Conservation (phyloP, 1,140 invertebrate species). For the Cydia pomonella region DNA sequence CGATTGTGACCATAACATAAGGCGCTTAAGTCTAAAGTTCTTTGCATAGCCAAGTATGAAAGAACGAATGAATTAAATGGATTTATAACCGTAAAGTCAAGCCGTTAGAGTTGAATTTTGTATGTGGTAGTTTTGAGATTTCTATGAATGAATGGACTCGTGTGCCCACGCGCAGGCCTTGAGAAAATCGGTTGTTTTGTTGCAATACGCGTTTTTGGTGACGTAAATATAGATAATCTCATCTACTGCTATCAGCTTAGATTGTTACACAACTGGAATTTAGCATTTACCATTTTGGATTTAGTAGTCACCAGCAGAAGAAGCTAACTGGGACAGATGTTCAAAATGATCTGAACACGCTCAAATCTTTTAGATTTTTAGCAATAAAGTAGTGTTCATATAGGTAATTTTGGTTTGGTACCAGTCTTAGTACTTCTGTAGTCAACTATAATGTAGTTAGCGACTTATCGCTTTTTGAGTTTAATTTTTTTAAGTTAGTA, state of each 20-base stretch:
- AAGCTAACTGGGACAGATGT: no score
- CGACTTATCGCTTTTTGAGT: no score
- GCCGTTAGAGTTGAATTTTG: not conserved
- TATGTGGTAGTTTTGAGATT: not conserved
- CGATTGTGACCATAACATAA: constrained; percentile 15
- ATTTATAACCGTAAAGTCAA: not conserved
- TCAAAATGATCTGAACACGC: no score
- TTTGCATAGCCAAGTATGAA: not conserved
- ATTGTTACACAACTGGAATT: not conserved
- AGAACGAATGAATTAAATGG: not conserved
- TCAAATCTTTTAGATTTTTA: no score
- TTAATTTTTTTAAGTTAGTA: no score
- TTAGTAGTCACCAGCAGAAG: no score
- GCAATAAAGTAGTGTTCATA: no score
- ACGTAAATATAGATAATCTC: constrained; percentile 1
- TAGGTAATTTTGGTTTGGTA: no score
- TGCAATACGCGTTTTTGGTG: not conserved
- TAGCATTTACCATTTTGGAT: no score
- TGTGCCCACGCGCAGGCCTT: not conserved
- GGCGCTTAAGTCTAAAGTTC: not conserved
- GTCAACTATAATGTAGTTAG: no score
- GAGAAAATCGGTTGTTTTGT: not conserved
- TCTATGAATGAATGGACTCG: constrained; percentile 9
- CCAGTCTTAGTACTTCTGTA: no score
- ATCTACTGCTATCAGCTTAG: not conserved